Evolutionary conservation across 2,797 vertebrate genomes (phyloP), one percentile per base, ranked within the genome.

Genomic region (Catharus ustulatus): DNA sequence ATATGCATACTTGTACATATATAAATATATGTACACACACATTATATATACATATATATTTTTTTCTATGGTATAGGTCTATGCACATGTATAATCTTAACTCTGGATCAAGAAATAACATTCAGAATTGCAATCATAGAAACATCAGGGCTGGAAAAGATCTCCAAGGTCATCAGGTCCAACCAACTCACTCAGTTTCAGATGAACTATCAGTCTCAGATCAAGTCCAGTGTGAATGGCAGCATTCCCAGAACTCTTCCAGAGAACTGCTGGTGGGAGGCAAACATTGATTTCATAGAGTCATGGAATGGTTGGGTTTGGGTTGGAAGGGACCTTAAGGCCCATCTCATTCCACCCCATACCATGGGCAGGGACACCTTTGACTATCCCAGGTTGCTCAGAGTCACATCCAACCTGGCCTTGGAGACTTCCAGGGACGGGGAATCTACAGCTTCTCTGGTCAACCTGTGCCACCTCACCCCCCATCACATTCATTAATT

Each of bases 1-100:
- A 2, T 19, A 5, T 57, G 5, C 24, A 17, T 15, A 1, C 8
- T 18, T 64, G 8, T 19, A 15, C 24, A 0, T 34, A 6, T 15
- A 19, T 15, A 21, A 2, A 32, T 2, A 16, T 2, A 5, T 26
- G 24, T 5, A 26, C 9, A 12, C 7, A 3, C 12, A 6, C 38
- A 2, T 64, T 15, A 10, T 3, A 5, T 46, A 46, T 13, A 46
- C 9, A 13, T 9, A 3, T 15, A 5, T 45, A 2, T 38, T 38
- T 63, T 43, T 8, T 10, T 42, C 9, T 59, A 5, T 38, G 17
- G 11, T 15, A 18, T 12, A 10, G 9, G 9, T 63, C 15, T 36
- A 45, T 45, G 32, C 26, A 54, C 16, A 20, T 45, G 27, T 26
- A 13, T 21, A 55, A 46, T 46, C n/a, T 11, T 29, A 86, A 45